Percentiles rank a stretch among this genome's conserved stretches.
phyloP scores from a whole-genome alignment of 2,113 vertebrate species.

The Hystrix brachyura region DNA sequence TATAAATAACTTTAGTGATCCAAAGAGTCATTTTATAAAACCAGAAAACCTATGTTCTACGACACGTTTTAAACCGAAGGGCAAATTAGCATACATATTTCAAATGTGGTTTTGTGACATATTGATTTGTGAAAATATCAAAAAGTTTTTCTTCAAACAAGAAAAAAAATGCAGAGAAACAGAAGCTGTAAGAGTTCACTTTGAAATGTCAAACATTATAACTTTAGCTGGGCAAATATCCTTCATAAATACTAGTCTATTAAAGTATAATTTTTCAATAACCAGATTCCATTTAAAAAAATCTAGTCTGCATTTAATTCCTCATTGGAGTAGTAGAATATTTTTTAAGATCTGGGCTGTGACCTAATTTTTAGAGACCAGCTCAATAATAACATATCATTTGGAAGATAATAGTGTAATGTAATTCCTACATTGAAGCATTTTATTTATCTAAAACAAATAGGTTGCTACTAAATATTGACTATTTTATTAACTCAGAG shows the following conservation, averaged over 20 bases:
- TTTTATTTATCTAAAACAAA: slow-evolving; percentile 79
- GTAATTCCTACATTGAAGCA: slow-evolving; percentile 36
- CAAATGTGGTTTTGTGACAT: background rate
- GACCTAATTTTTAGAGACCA: slow-evolving; percentile 51
- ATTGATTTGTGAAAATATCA: background rate
- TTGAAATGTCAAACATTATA: slow-evolving; percentile 47
- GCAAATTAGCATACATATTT: background rate
- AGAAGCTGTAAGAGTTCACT: background rate
- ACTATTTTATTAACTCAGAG: slow-evolving; percentile 79
- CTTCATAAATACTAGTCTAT: slow-evolving; percentile 21
- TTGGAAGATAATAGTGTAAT: slow-evolving; percentile 50
- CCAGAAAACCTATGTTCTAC: background rate
- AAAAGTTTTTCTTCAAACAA: slow-evolving; percentile 12
- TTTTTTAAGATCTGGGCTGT: slow-evolving; percentile 30
- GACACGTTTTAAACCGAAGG: slow-evolving; percentile 44
- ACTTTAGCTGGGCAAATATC: background rate
- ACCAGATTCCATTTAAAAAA: background rate
- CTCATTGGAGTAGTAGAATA: background rate
- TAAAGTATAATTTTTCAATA: slow-evolving; percentile 24
- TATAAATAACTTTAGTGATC: slow-evolving; percentile 45
- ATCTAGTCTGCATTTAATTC: slow-evolving; percentile 30
- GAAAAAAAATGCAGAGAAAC: slow-evolving; percentile 31
- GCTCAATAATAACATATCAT: slow-evolving; percentile 62
- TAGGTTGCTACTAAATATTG: slow-evolving; percentile 73
- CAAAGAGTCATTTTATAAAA: slow-evolving; percentile 12